These are phyloP conservation scores for Tachuris rubrigastra DNA, from an alignment of 2,113 vertebrate species.

Conservation along the genomic window DNA sequence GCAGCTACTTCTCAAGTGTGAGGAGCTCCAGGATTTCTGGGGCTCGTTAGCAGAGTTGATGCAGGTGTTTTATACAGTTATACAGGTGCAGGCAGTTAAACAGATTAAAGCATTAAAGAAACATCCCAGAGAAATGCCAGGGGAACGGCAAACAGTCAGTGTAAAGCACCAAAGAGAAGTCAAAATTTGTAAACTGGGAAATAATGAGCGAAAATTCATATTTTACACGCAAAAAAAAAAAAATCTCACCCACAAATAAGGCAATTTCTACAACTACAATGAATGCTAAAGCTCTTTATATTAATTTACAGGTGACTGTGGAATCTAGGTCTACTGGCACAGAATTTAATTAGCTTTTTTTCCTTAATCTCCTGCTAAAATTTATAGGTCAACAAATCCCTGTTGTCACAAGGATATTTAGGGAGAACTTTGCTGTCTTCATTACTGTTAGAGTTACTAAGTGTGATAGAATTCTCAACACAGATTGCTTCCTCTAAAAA, in stretches of 20 bases:
- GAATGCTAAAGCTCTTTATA: not conserved
- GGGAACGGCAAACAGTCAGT: not conserved
- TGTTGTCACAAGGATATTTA: not conserved
- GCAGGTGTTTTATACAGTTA: not conserved
- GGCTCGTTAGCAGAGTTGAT: not conserved
- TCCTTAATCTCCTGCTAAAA: not conserved
- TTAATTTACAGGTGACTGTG: not conserved
- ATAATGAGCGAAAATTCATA: not conserved
- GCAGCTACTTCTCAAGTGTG: not conserved
- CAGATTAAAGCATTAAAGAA: not conserved
- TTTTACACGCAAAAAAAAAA: not conserved
- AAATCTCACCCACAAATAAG: too few species aligned
- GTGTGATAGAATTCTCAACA: not conserved
- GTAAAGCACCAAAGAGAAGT: not conserved
- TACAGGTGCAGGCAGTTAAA: not conserved
- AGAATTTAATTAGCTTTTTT: not conserved
- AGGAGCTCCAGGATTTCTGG: not conserved
- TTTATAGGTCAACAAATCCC: conserved; percentile 11
- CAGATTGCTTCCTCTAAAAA: not conserved
- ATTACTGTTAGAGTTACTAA: not conserved
- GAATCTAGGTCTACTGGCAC: not conserved
- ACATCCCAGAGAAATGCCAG: not conserved
- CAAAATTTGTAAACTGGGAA: accelerated
- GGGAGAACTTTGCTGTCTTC: not conserved
- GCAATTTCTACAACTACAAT: not conserved